Evolutionary conservation across 1,140 invertebrate genomes (phyloP), one percentile per base, ranked within the genome.

Genomic region (Drosophila grimshawi): DNA sequence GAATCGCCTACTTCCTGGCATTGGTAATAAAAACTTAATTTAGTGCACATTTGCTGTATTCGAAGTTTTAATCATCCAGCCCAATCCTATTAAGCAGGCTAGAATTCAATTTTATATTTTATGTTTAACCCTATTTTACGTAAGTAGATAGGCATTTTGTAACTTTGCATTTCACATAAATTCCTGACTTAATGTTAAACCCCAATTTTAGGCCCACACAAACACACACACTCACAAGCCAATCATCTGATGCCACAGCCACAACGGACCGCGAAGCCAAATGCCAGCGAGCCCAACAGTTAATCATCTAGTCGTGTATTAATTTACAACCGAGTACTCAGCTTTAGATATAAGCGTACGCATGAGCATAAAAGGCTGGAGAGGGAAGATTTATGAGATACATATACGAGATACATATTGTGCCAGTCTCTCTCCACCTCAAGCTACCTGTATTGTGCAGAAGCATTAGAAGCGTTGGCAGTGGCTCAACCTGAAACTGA

Each of bases 261-360:
- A 8, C 39, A 43, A n/a, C 39, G 39, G 3, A 10, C 19, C 53
- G 10, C 10, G 10, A 46, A 3, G 32, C 19, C 52, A 46, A 66
- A 57, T 57, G 43, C 35, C 6, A 27, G 37, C 33, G 19, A 49
- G 35, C 30, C 55, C 55, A 52, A 46, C 63, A 60, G 63, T 73
- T 67, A 67, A 67, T 73, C 70, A 73, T 60, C 63, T 11, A 43
- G 49, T 19, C 48, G 39, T 60, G 63, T 61, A 73, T 73, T 73
- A 73, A 73, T 73, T 73, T 55, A 35, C n/a, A 11, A 10, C n/a
- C n/a, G 35, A 33, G 19, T 45, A 33, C 27, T 52, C 32, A 11
- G 39, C 53, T 27, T 11, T 62, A 10, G 5, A 45, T 8, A 30
- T 27, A 8, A 30, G 30, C 30, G 37, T 7, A 27, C 59, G 33